Evolutionary conservation across 2,797 vertebrate species (phyloP).

Genomic region (Hozukius guyotensis): DNA sequence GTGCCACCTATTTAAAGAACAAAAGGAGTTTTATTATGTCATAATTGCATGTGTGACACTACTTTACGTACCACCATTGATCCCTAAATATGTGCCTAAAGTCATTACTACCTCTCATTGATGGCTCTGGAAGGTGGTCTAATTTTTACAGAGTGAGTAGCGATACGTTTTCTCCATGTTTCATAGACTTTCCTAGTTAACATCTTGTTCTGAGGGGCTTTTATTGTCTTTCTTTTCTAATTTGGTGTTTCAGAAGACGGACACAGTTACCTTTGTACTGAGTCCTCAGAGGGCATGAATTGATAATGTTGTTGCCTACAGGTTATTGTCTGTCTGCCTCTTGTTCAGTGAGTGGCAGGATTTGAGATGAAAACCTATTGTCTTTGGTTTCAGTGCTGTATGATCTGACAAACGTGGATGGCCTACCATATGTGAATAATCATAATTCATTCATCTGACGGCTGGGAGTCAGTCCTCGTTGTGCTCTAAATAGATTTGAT

Average conservation of each 20-base stretch:
- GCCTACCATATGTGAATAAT: constrained; percentile 1
- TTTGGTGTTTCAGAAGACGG: not conserved
- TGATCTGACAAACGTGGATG: not conserved
- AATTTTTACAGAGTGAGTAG: not conserved
- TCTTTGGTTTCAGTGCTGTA: constrained; percentile 21
- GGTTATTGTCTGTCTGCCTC: constrained; percentile 28
- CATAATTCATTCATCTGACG: constrained; percentile 4
- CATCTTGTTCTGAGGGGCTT: not conserved
- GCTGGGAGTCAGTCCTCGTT: constrained; percentile 4
- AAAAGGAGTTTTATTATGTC: constrained; percentile 51
- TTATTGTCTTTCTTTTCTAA: not conserved
- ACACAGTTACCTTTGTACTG: constrained; percentile 6
- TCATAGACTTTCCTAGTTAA: not conserved
- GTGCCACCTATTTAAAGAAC: constrained; percentile 58
- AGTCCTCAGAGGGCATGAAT: constrained; percentile 18
- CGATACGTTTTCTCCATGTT: not conserved
- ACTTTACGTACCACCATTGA: constrained; percentile 23
- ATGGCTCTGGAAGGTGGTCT: not conserved
- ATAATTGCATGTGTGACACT: constrained; percentile 30
- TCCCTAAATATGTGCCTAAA: constrained; percentile 31
- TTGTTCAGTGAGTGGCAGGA: not conserved
- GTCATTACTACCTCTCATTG: not conserved
- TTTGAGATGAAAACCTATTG: constrained; percentile 18
- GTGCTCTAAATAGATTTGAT: constrained; percentile 17
- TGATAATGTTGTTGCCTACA: constrained; percentile 24